phyloP scores from a whole-genome alignment of 2,797 vertebrate species.

The Bufotes viridis region DNA sequence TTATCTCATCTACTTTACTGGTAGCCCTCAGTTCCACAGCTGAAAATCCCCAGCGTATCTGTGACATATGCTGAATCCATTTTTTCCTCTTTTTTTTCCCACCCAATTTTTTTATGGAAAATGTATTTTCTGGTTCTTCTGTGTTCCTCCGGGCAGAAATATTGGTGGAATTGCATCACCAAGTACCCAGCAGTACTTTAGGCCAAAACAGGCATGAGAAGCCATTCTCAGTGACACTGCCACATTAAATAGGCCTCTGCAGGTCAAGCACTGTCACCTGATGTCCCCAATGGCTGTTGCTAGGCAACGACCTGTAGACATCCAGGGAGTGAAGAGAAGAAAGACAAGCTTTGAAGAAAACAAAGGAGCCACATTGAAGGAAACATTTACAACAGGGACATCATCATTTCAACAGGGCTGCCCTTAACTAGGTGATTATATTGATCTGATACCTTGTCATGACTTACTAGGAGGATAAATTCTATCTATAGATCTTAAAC shows the following conservation, averaged over 20 bases:
- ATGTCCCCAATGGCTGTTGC: neutral
- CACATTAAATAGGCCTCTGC: constrained; percentile 24
- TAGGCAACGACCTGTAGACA: constrained; percentile 22
- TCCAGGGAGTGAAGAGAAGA: neutral
- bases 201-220: neutral
- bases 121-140: neutral
- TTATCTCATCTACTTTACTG: too few species aligned
- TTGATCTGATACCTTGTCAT: neutral
- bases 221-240: neutral
- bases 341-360: constrained; percentile 27
- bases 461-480: neutral
- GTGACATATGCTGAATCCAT: too few species aligned
- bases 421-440: neutral
- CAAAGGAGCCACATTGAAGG: constrained; percentile 12
- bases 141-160: neutral
- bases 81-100: neutral
- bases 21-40: too few species aligned
- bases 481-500: neutral
- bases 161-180: neutral
- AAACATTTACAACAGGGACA: neutral
- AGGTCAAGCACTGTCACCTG: constrained; percentile 39
- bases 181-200: neutral
- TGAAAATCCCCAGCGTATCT: too few species aligned
- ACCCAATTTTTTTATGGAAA: neutral
- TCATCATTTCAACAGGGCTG: neutral